These are phyloP conservation scores for Hermodice carunculata DNA, from an alignment of 2,888 invertebrate species.

Conservation along the genomic window DNA sequence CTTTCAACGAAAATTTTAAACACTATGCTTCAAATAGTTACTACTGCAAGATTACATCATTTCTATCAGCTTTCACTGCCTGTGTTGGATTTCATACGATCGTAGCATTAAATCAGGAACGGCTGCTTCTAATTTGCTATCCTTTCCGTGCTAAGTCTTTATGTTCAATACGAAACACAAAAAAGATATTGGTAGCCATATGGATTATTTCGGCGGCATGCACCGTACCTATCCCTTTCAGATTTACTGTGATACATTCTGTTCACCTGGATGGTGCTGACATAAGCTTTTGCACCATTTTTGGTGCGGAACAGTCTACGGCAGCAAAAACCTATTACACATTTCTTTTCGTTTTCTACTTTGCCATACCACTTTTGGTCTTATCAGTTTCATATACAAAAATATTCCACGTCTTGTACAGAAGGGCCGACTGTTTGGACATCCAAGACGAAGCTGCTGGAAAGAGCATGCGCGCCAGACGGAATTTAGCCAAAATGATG, in stretches of 20 bases:
- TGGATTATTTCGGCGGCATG: conserved; percentile 68
- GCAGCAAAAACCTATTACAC: conserved; percentile 10
- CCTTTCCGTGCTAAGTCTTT: conserved; percentile 72
- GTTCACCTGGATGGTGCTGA: not conserved
- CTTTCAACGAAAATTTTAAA: not conserved
- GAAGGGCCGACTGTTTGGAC: not conserved
- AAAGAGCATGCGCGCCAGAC: conserved; percentile 13
- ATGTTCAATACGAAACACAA: conserved; percentile 71
- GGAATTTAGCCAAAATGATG: conserved; percentile 34
- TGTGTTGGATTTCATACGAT: conserved; percentile 33
- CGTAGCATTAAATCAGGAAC: conserved; percentile 27
- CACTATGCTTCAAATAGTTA: too few species aligned
- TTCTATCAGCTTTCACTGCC: too few species aligned
- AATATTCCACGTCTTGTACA: conserved; percentile 25
- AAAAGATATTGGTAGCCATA: conserved; percentile 69
- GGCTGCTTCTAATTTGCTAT: conserved; percentile 69
- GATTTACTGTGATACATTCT: not conserved
- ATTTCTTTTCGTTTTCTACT: conserved; percentile 18
- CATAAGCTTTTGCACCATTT: conserved; percentile 11
- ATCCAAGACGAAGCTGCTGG: not conserved
- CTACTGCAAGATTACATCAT: too few species aligned
- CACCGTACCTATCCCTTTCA: conserved; percentile 23
- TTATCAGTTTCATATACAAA: conserved; percentile 17
- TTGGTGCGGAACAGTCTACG: not conserved
- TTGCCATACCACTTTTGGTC: conserved; percentile 16